Conservation (phyloP, 2,113 vertebrate species). For the Holacanthus passer region DNA sequence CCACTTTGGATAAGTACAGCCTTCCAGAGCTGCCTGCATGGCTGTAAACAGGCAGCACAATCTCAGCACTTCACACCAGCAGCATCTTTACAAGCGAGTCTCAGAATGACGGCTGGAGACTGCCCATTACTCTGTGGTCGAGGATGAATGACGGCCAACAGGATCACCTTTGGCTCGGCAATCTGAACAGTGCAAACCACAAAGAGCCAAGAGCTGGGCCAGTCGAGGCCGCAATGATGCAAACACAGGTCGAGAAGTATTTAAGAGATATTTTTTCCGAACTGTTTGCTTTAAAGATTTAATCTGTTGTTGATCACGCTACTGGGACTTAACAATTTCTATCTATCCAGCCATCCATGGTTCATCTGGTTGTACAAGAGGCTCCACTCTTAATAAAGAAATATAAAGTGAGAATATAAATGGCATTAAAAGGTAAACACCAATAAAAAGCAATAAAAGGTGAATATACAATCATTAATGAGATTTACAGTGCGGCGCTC, state of each 20-base stretch:
- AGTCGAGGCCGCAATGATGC: neutral
- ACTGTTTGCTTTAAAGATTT: neutral
- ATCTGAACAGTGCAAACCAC: constrained; percentile 24
- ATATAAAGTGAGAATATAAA: too few relatives aligned
- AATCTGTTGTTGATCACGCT: too few relatives aligned
- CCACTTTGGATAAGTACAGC: neutral
- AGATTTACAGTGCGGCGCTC: too few relatives aligned
- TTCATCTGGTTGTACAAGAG: too few relatives aligned
- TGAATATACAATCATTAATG: too few relatives aligned
- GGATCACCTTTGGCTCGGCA: constrained; percentile 33
- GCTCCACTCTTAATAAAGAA: too few relatives aligned
- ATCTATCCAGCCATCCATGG: too few relatives aligned
- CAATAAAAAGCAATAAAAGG: too few relatives aligned
- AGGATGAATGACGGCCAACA: constrained; percentile 19
- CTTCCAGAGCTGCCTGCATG: neutral
- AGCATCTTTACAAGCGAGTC: neutral
- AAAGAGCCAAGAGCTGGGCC: neutral
- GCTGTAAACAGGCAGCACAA: neutral
- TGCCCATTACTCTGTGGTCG: constrained; percentile 28
- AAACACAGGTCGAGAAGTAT: constrained; percentile 2
- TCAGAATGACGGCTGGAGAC: constrained; percentile 21
- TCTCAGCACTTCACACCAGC: neutral
- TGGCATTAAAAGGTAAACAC: too few relatives aligned
- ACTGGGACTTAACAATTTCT: too few relatives aligned
- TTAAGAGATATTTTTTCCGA: constrained; percentile 1